These are phyloP conservation scores for Semicossyphus pulcher DNA, from an alignment of 2,113 vertebrate species.

Conservation along the genomic window DNA sequence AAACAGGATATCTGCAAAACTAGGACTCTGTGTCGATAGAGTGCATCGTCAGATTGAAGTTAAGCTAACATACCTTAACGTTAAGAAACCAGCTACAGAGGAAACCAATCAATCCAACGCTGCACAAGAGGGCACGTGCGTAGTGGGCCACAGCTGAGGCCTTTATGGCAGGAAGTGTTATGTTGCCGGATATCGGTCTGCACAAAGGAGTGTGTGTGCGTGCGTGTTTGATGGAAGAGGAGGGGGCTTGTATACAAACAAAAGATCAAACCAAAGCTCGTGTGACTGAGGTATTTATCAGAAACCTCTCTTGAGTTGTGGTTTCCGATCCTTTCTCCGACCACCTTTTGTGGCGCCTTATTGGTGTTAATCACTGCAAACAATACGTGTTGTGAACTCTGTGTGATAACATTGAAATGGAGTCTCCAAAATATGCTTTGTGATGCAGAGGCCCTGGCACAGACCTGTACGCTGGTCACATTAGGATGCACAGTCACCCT, in stretches of 20 bases:
- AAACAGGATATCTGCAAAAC: too few relatives aligned
- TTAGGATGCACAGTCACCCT: conserved; percentile 28
- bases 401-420: conserved; percentile 41
- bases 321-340: conserved; percentile 38
- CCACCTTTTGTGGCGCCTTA: conserved; percentile 8
- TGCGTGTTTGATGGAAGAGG: conserved; percentile 11
- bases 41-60: too few relatives aligned
- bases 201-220: conserved; percentile 49
- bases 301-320: conserved; percentile 24
- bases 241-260: conserved; percentile 52
- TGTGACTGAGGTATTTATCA: conserved; percentile 40
- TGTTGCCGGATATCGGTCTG: conserved; percentile 41
- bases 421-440: conserved; percentile 15
- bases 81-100: too few relatives aligned
- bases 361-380: conserved; percentile 1
- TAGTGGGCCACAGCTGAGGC: neutral
- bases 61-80: too few relatives aligned
- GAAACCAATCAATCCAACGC: neutral
- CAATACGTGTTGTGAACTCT: conserved; percentile 1
- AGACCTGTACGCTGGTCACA: neutral
- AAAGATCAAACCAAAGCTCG: conserved; percentile 58
- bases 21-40: too few relatives aligned
- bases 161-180: conserved; percentile 54
- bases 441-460: neutral
- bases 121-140: neutral